Evolutionary conservation across 2,113 vertebrate genomes (phyloP), one percentile per base, ranked within the genome.

Genomic region (Hippocampus mohnikei): DNA sequence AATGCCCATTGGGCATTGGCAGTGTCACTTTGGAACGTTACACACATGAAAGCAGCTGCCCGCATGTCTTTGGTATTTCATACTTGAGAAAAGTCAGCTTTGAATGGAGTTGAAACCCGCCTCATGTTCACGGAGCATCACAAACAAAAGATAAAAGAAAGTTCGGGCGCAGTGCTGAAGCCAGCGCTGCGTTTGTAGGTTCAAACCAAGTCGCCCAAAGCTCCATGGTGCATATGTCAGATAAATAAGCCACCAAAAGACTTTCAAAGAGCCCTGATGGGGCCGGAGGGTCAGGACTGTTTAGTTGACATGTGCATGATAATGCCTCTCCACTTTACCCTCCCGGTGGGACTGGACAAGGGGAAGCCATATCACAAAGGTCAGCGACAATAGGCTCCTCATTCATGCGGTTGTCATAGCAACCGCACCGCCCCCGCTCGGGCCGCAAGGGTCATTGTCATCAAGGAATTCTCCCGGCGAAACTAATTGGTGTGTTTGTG

Each of bases 401-500:
- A 82, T 83, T 90, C 88, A 84, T 6, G 8, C 1, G 55, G 87
- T 90, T 75, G 70, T 87, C 69, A 78, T 83, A 56, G 87, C 42
- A 77, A 90, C 81, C 74, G 29, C 29, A 0, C 29, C 29, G 29
- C 11, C 69, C 69, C 58, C 58, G 33, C 70, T 0, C 10, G 67
- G 75, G 73, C 77, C 66, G 11, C 72, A 7, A 2, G 79, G 85
- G 81, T 85, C 79, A 76, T 76, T 84, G 83, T 83, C 81, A 86
- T 82, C 67, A 48, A 37, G 55, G 74, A 73, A n/a, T 73, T 78
- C 77, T 77, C 68, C 67, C 25, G 80, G 78, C 66, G 71, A 78
- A 85, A 84, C 85, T 89, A 88, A 89, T 88, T 90, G 84, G 74
- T 1, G 70, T 76, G 82, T 86, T 88, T 85, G 72, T 52, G 66